Conservation (phyloP, 2,113 vertebrate genomes). For the Channa argus region DNA sequence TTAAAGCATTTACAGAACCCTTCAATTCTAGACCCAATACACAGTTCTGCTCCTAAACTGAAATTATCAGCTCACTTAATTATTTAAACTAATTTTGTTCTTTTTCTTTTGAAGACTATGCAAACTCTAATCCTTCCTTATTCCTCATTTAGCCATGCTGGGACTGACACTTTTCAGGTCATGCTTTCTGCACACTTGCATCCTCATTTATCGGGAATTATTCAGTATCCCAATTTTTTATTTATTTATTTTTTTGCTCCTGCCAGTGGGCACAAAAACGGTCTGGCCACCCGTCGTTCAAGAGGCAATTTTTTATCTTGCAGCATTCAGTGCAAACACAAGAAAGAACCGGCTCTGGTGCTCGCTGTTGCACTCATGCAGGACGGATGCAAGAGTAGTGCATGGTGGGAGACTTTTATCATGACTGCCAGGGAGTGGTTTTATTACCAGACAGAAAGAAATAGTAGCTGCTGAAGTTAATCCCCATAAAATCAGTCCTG, state of each 20-base stretch:
- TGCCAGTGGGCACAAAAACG: slow-evolving; percentile 38
- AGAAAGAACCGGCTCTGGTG: slow-evolving; percentile 17
- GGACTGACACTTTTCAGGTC: slow-evolving; percentile 47
- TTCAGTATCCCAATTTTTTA: slow-evolving; percentile 44
- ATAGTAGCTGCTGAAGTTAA: slow-evolving; percentile 47
- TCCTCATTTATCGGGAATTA: slow-evolving; percentile 59
- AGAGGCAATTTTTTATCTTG: slow-evolving; percentile 28
- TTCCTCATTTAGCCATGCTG: slow-evolving; percentile 3
- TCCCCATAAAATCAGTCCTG: slow-evolving; percentile 61
- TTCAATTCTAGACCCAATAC: neutral
- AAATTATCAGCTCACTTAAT: no score
- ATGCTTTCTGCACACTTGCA: slow-evolving; percentile 47
- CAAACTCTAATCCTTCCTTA: slow-evolving; percentile 6
- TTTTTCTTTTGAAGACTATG: neutral
- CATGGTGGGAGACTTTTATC: slow-evolving; percentile 50
- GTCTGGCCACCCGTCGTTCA: neutral
- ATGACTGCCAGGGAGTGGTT: slow-evolving; percentile 34
- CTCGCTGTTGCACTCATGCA: slow-evolving; percentile 33
- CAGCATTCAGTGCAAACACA: slow-evolving; percentile 24
- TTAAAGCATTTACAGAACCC: slow-evolving; percentile 7
- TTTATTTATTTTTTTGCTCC: neutral
- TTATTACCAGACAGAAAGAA: slow-evolving; percentile 52
- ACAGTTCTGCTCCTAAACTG: slow-evolving; percentile 3
- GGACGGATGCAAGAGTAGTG: slow-evolving; percentile 32
- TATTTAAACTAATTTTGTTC: neutral